Evolutionary conservation across 64 coral and sea anemone species (phyloP).

Genomic region (Montipora capricornis): DNA sequence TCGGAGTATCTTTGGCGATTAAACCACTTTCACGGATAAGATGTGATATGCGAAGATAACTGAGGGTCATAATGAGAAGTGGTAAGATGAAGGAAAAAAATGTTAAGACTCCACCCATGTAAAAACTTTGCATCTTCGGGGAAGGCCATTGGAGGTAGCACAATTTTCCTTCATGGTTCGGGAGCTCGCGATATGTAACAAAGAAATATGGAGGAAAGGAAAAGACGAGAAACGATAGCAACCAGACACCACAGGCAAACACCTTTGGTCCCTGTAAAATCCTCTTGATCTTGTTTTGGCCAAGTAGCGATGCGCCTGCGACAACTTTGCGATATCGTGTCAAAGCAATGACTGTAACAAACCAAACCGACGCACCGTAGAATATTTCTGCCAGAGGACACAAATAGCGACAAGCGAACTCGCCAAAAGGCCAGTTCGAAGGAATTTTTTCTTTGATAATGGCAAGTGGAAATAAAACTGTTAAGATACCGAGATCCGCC

Average conservation of each 20-base stretch:
- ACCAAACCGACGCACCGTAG: conserved; percentile 72
- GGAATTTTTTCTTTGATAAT: conserved; percentile 54
- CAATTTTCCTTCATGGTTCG: neutral
- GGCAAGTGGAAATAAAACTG: conserved; percentile 30
- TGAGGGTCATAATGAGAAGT: conserved; percentile 23
- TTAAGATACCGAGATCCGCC: conserved; percentile 62
- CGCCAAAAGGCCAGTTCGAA: conserved; percentile 65
- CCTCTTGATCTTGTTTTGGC: neutral
- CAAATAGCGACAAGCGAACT: conserved; percentile 47
- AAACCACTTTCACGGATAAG: conserved; percentile 7
- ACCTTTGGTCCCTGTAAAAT: neutral
- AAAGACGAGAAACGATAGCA: conserved; percentile 43
- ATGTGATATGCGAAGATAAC: conserved; percentile 53
- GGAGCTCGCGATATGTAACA: conserved; percentile 22
- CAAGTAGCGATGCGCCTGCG: neutral
- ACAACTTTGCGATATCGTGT: conserved; percentile 51
- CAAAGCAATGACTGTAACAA: conserved; percentile 53
- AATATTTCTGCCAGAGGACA: conserved; percentile 64
- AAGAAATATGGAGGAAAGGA: conserved; percentile 60
- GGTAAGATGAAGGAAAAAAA: conserved; percentile 57
- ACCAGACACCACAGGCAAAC: conserved; percentile 45
- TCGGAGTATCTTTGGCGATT: conserved; percentile 8
- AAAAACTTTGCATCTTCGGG: neutral
- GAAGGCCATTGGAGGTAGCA: neutral
- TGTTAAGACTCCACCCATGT: neutral